These are phyloP conservation scores for Calcarius ornatus DNA, from an alignment of 2,113 vertebrate species.

Conservation along the genomic window DNA sequence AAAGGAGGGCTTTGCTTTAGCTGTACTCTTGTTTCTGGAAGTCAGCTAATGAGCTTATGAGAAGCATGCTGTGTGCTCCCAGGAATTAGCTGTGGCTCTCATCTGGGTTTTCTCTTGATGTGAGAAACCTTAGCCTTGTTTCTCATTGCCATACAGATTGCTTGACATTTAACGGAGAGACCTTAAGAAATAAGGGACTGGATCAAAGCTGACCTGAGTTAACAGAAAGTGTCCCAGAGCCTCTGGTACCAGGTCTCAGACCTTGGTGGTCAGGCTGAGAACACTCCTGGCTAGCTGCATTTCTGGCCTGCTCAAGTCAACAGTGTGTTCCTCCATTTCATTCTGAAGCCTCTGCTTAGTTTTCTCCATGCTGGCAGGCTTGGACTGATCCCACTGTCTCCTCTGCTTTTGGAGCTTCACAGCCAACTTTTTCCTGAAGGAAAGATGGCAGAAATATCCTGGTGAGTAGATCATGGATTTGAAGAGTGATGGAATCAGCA, in stretches of 20 bases:
- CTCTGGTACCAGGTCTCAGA: neutral
- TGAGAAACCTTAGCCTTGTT: neutral
- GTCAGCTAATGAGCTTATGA: slow-evolving; percentile 26
- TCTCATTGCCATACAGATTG: neutral
- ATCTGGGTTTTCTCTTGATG: slow-evolving; percentile 3
- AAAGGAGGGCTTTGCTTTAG: neutral
- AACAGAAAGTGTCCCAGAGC: neutral
- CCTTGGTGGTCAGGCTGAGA: neutral
- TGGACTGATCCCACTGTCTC: slow-evolving; percentile 67
- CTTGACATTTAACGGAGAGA: neutral
- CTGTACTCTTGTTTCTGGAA: slow-evolving; percentile 40
- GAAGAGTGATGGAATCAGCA: neutral
- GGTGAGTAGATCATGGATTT: neutral
- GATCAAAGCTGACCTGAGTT: neutral
- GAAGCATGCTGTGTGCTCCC: neutral
- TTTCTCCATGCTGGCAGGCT: slow-evolving; percentile 71
- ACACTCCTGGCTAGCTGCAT: neutral
- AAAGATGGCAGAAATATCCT: neutral
- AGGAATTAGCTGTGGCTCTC: slow-evolving; percentile 4
- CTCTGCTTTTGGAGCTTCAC: slow-evolving; percentile 73
- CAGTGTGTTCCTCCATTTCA: slow-evolving; percentile 72
- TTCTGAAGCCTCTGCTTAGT: slow-evolving; percentile 75
- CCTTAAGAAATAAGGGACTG: neutral
- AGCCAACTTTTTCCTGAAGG: slow-evolving; percentile 63
- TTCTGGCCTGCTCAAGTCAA: slow-evolving; percentile 72